Evolutionary conservation across 92 coral and sea anemone species (phyloP).

Genomic region (Palythoa heliodiscus): DNA sequence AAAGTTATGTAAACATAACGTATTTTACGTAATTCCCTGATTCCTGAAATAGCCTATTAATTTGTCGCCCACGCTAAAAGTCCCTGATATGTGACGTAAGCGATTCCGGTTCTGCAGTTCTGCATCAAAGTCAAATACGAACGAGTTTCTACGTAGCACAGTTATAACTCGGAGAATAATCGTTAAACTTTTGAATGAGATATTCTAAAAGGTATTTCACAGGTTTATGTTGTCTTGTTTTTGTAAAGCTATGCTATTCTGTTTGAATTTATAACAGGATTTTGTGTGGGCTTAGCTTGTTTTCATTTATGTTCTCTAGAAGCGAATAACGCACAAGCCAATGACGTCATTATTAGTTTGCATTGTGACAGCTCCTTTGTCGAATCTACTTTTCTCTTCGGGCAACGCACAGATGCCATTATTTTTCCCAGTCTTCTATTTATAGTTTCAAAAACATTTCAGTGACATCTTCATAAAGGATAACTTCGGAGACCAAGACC

Average conservation of each 20-base stretch:
- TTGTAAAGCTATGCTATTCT: not conserved
- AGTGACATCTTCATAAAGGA: too few species aligned
- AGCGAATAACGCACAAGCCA: not conserved
- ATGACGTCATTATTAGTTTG: not conserved
- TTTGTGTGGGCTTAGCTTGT: slow-evolving; percentile 1
- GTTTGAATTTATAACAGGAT: not conserved
- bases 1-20: slow-evolving; percentile 28
- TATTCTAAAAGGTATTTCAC: not conserved
- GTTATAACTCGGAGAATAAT: not conserved
- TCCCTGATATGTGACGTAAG: not conserved
- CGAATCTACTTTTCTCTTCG: too few species aligned
- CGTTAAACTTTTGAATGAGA: not conserved
- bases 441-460: too few species aligned
- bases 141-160: not conserved
- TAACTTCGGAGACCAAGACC: too few species aligned
- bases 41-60: slow-evolving; percentile 30
- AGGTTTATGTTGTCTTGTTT: not conserved
- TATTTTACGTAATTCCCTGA: slow-evolving; percentile 15
- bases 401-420: too few species aligned
- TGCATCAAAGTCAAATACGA: not conserved
- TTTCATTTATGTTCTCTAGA: not conserved
- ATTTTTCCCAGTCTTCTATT: too few species aligned
- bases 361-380: not conserved
- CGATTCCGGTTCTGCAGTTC: not conserved
- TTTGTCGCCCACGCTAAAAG: slow-evolving; percentile 23